These are phyloP conservation scores for Sinodicranocentrus sp. DNA, from an alignment of 2,888 invertebrate species.

Conservation along the genomic window DNA sequence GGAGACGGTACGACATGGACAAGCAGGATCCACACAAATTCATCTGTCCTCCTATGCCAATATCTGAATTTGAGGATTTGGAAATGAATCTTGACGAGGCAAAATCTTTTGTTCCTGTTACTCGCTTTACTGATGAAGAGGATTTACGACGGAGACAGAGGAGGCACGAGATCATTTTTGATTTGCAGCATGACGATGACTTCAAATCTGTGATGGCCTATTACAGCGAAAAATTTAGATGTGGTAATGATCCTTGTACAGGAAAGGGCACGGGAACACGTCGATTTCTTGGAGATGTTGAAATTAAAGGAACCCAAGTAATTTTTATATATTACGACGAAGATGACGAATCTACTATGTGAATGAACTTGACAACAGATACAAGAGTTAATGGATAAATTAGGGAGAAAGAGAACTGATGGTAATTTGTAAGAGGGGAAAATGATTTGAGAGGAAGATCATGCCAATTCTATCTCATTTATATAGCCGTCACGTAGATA, in stretches of 20 bases:
- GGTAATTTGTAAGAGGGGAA: no score
- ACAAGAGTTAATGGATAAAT: no score
- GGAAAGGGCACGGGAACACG: slow-evolving; percentile 1
- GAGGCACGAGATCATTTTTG: slow-evolving; percentile 62
- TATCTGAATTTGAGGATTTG: slow-evolving; percentile 42
- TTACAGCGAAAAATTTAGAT: slow-evolving; percentile 51
- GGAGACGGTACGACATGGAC: slow-evolving; percentile 62
- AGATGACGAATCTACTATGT: slow-evolving; percentile 31
- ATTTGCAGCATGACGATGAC: slow-evolving; percentile 62
- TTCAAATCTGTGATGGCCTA: slow-evolving; percentile 61
- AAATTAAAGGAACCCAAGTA: slow-evolving; percentile 53
- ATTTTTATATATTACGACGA: slow-evolving; percentile 63
- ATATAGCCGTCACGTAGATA: no score
- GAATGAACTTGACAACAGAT: no score
- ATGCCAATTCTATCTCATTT: no score
- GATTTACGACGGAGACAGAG: slow-evolving; percentile 52
- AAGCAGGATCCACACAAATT: slow-evolving; percentile 67
- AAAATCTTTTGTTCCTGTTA: slow-evolving; percentile 57
- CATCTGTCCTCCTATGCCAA: slow-evolving; percentile 63
- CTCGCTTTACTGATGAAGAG: slow-evolving; percentile 52
- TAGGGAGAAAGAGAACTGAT: no score
- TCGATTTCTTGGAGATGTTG: slow-evolving; percentile 60
- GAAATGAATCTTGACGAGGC: slow-evolving; percentile 53
- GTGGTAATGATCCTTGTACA: slow-evolving; percentile 28
- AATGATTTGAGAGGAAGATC: no score